These are phyloP conservation scores for Craniophora ligustri DNA, from an alignment of 2,888 invertebrate species.

Conservation along the genomic window DNA sequence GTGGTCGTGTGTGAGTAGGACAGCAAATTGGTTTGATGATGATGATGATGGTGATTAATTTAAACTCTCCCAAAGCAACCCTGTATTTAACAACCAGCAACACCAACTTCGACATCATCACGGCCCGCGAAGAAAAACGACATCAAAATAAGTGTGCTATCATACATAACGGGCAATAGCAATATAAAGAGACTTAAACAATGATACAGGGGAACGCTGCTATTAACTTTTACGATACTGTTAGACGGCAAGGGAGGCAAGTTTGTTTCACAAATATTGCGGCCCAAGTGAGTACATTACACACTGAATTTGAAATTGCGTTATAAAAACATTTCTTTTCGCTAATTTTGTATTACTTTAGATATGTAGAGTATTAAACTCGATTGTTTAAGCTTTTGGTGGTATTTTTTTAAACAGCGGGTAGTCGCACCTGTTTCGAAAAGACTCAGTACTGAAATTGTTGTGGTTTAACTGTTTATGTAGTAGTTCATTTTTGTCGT, in stretches of 20 bases:
- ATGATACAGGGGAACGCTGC: constrained; percentile 68
- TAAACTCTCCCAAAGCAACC: not conserved
- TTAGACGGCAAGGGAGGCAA: constrained; percentile 58
- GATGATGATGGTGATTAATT: too few relatives aligned
- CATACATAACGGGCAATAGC: constrained; percentile 56
- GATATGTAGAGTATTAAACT: constrained; percentile 26
- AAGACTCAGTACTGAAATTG: too few relatives aligned
- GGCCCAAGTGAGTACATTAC: constrained; percentile 52
- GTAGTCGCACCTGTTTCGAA: too few relatives aligned
- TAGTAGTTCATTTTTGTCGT: too few relatives aligned
- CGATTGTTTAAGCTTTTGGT: constrained; percentile 12
- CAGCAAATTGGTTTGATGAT: too few relatives aligned
- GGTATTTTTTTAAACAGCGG: too few relatives aligned
- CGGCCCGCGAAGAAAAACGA: constrained; percentile 23
- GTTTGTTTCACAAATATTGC: constrained; percentile 56
- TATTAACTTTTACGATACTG: constrained; percentile 73
- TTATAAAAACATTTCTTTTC: constrained; percentile 52
- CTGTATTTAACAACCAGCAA: not conserved
- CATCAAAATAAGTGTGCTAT: constrained; percentile 49
- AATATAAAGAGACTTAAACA: constrained; percentile 65
- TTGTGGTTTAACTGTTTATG: too few relatives aligned
- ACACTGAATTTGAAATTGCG: constrained; percentile 40
- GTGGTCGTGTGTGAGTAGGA: not conserved
- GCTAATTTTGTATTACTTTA: constrained; percentile 42
- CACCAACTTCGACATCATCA: constrained; percentile 10